Percentiles rank a stretch among this genome's conserved stretches.
Evolutionary conservation across 2,113 vertebrate genomes (phyloP).

Genomic region (Phyllostomus discolor): DNA sequence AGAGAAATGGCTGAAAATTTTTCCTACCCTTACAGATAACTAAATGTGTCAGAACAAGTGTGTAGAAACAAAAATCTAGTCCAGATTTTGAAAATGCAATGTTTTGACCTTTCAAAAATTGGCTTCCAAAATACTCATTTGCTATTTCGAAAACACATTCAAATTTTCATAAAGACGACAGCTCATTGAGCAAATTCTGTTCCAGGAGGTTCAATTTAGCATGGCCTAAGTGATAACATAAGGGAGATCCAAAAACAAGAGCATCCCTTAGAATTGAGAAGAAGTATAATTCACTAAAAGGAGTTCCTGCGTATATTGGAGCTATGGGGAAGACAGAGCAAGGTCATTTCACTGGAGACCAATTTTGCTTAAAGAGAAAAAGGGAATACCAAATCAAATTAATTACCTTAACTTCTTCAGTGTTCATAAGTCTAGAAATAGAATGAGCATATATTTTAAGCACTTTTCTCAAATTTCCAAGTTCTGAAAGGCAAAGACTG

Average conservation of each 20-base stretch:
- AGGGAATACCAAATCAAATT: conserved; percentile 21
- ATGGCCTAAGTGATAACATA: neutral
- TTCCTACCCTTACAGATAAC: neutral
- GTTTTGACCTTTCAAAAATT: conserved; percentile 62
- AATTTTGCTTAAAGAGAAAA: conserved; percentile 31
- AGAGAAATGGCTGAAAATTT: neutral
- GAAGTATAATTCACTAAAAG: conserved; percentile 34
- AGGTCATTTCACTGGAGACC: neutral
- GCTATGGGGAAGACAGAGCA: neutral
- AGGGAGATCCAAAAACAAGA: conserved; percentile 11
- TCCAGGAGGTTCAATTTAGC: conserved; percentile 16
- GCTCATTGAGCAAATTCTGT: conserved; percentile 7
- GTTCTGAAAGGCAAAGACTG: conserved; percentile 31
- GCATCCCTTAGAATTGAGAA: conserved; percentile 3
- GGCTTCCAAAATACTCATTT: conserved; percentile 49
- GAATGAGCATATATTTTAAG: neutral
- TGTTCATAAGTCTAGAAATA: conserved; percentile 10
- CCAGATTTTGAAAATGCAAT: conserved; percentile 49
- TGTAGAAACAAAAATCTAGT: conserved; percentile 51
- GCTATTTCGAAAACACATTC: conserved; percentile 54
- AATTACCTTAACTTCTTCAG: conserved; percentile 31
- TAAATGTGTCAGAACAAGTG: conserved; percentile 23
- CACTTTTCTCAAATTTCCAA: conserved; percentile 19
- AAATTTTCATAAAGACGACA: conserved; percentile 53
- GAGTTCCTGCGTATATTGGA: neutral